Conservation (phyloP, 2,113 vertebrate genomes). For the Cheirogaleus medius region DNA sequence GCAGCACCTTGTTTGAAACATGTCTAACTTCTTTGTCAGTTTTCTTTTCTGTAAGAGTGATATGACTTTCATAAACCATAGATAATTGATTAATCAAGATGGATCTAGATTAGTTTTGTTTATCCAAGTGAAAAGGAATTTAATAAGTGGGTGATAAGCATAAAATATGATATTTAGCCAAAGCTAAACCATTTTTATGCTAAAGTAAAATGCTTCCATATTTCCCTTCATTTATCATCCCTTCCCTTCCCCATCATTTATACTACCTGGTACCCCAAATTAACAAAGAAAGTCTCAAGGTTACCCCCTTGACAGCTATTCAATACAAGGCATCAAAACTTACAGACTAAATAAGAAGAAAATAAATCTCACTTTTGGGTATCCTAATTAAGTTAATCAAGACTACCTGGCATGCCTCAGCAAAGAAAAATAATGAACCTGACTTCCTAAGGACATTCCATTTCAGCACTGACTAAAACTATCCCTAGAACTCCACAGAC, state of each 20-base stretch:
- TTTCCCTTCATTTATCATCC: neutral
- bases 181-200: neutral
- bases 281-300: neutral
- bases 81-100: neutral
- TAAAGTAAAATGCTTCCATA: neutral
- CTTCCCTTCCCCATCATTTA: neutral
- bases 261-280: neutral
- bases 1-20: neutral
- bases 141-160: neutral
- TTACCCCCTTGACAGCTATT: neutral
- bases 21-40: neutral
- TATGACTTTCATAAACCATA: neutral
- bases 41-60: neutral
- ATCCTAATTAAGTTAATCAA: neutral
- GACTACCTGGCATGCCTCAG: neutral
- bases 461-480: conserved; percentile 4
- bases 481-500: neutral
- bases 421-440: neutral
- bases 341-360: neutral
- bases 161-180: conserved; percentile 2
- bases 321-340: neutral
- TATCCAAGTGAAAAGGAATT: neutral
- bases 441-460: conserved; percentile 1
- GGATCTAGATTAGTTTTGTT: neutral
- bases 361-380: conserved; percentile 1